Percentiles rank a stretch among this genome's conserved stretches.
Conservation (phyloP, 2,888 invertebrate species). For the Meteorus colon region DNA sequence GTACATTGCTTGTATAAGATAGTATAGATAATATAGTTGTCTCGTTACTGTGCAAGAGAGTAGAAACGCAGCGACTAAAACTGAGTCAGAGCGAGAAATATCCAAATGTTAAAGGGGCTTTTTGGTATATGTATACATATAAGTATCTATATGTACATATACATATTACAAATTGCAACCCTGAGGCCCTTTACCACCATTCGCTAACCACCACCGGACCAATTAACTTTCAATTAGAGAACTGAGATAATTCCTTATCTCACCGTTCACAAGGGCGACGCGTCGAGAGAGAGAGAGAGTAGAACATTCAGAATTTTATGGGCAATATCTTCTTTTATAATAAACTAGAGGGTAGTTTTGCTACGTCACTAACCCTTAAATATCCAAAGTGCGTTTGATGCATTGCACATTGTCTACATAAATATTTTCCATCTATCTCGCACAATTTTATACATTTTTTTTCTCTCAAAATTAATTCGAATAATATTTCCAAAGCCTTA, state of each 20-base stretch:
- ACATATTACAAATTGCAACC: conserved; percentile 66
- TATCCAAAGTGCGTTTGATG: background rate
- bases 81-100: background rate
- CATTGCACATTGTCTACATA: background rate
- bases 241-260: conserved; percentile 71
- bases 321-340: conserved; percentile 63
- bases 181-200: conserved; percentile 58
- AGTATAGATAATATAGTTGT: background rate
- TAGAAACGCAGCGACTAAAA: background rate
- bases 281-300: background rate
- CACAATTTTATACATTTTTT: no score
- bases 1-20: conserved; percentile 19
- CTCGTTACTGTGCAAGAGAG: conserved; percentile 10
- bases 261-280: conserved; percentile 66
- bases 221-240: conserved; percentile 73
- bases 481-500: no score
- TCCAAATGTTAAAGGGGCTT: background rate
- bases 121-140: conserved; percentile 18
- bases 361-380: conserved; percentile 1
- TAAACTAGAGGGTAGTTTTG: background rate
- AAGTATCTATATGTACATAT: conserved; percentile 59
- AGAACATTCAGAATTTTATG: conserved; percentile 63
- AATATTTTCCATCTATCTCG: no score
- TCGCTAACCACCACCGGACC: conserved; percentile 68
- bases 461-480: no score